Conservation (phyloP, 2,797 vertebrate genomes). For the Notoglanidium macrostoma region DNA sequence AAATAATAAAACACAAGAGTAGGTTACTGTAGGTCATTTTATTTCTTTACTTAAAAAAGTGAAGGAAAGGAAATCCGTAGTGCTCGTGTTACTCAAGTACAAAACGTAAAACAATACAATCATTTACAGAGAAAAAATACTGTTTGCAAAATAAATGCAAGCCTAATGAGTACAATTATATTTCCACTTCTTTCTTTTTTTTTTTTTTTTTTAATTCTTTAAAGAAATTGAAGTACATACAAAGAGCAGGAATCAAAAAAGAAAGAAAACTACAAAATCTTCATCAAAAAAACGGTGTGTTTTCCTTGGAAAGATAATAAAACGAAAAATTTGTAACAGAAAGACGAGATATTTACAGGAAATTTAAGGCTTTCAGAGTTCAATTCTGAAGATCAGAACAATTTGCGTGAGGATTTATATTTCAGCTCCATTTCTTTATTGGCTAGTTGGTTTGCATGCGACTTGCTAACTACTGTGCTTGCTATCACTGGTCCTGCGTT, state of each 20-base stretch:
- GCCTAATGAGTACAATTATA: background rate
- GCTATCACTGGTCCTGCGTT: no score
- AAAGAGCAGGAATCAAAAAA: background rate
- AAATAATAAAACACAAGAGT: background rate
- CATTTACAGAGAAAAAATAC: slow-evolving; percentile 59
- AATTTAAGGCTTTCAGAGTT: slow-evolving; percentile 47
- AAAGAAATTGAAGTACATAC: slow-evolving; percentile 54
- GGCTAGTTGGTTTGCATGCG: background rate
- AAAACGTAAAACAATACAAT: slow-evolving; percentile 63
- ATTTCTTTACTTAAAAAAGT: slow-evolving; percentile 79
- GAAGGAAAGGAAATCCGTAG: slow-evolving; percentile 55
- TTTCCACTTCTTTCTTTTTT: slow-evolving; percentile 18
- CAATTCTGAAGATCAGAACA: background rate
- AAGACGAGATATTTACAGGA: slow-evolving; percentile 43
- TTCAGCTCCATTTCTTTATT: background rate
- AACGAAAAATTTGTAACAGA: background rate
- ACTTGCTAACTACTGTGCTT: background rate
- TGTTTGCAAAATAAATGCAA: background rate
- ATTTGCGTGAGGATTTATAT: background rate
- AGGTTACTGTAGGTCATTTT: background rate
- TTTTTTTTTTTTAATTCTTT: slow-evolving; percentile 24
- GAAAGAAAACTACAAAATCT: background rate
- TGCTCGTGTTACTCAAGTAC: slow-evolving; percentile 65
- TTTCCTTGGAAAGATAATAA: background rate
- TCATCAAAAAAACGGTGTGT: background rate